Evolutionary conservation across 2,113 vertebrate genomes (phyloP).

Genomic region (Ceratotherium simum): DNA sequence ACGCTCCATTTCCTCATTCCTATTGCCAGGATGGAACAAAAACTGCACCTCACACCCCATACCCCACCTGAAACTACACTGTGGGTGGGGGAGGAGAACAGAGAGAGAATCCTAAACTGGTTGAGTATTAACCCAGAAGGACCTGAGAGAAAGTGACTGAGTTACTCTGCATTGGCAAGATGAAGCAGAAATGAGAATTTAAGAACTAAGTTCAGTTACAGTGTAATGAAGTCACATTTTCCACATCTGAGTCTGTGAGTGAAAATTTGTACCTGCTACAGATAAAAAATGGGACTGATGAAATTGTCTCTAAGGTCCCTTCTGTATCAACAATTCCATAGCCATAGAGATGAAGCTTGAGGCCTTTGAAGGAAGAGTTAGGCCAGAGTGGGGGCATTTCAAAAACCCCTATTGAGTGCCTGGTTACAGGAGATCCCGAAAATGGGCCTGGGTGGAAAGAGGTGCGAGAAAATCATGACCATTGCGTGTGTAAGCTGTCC

Average conservation of each 20-base stretch:
- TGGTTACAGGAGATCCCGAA: not conserved
- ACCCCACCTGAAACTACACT: not conserved
- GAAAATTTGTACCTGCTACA: slow-evolving; percentile 26
- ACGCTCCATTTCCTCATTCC: not conserved
- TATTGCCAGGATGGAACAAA: not conserved
- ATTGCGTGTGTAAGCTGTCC: not conserved
- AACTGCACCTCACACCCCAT: not conserved
- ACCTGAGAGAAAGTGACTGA: not conserved
- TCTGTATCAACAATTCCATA: not conserved
- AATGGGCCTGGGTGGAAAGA: not conserved
- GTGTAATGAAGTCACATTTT: not conserved
- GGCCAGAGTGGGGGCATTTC: not conserved
- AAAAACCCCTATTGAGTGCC: not conserved
- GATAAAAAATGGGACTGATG: not conserved
- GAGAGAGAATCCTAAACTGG: not conserved
- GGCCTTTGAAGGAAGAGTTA: not conserved
- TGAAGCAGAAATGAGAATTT: not conserved
- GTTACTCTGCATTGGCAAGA: not conserved
- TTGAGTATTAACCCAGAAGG: slow-evolving; percentile 27
- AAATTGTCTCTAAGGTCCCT: not conserved
- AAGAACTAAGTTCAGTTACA: not conserved
- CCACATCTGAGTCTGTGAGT: not conserved
- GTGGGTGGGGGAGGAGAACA: not conserved
- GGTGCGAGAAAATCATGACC: not conserved
- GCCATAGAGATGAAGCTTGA: not conserved